Evolutionary conservation across 2,797 vertebrate genomes (phyloP).

Genomic region (Echeneis naucrates): DNA sequence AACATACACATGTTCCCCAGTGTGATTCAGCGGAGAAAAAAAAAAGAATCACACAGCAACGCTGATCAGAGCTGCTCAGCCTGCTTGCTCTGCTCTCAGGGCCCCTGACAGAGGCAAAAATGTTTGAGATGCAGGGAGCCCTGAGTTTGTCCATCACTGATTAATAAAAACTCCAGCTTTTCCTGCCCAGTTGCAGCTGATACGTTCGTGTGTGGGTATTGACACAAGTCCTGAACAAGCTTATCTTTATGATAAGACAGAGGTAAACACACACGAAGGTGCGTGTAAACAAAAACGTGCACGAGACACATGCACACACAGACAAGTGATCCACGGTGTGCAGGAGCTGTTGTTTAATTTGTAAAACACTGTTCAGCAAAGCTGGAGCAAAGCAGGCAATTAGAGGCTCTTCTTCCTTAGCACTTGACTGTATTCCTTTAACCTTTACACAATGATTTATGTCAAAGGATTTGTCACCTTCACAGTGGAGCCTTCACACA

Average conservation of each 20-base stretch:
- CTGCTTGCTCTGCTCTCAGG: constrained; percentile 68
- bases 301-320: constrained; percentile 14
- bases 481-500: constrained; percentile 82
- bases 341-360: constrained; percentile 80
- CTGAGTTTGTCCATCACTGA: constrained; percentile 81
- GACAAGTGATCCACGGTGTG: constrained; percentile 56
- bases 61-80: constrained; percentile 81
- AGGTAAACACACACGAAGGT: constrained; percentile 43
- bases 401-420: constrained; percentile 83
- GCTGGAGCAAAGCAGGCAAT: constrained; percentile 83
- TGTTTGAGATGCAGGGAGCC: constrained; percentile 73
- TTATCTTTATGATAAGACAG: constrained; percentile 57
- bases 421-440: constrained; percentile 84
- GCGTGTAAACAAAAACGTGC: constrained; percentile 53
- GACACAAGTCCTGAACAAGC: constrained; percentile 48
- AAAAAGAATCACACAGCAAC: constrained; percentile 69
- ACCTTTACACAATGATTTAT: constrained; percentile 86
- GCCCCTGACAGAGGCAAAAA: constrained; percentile 76
- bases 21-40: constrained; percentile 65
- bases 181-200: constrained; percentile 60
- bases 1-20: constrained; percentile 71
- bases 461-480: constrained; percentile 89
- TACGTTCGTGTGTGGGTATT: constrained; percentile 60
- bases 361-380: constrained; percentile 79
- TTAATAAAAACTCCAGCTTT: constrained; percentile 77